Conservation (phyloP, 2,797 vertebrate genomes). For the Siniperca undulata region DNA sequence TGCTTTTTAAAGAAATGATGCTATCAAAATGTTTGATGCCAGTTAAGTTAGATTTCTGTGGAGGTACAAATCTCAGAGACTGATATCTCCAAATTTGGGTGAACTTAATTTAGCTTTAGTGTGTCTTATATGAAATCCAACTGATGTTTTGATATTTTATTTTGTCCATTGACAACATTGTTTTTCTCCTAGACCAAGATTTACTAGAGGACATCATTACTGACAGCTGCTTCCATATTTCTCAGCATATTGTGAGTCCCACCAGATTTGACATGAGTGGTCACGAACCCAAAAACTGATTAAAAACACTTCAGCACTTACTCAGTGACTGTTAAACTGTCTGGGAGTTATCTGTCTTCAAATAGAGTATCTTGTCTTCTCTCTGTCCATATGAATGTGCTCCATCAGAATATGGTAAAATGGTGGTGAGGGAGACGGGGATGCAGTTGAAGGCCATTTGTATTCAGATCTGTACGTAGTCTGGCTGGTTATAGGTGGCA, state of each 20-base stretch:
- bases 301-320: constrained; percentile 11
- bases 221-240: constrained; percentile 88
- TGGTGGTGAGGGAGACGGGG: constrained; percentile 19
- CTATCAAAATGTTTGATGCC: too few relatives aligned
- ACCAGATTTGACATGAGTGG: constrained; percentile 20
- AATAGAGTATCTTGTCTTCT: constrained; percentile 17
- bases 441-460: constrained; percentile 69
- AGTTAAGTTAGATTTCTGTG: too few relatives aligned
- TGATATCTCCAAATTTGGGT: not conserved
- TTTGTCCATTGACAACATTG: constrained; percentile 13
- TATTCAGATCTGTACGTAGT: constrained; percentile 68
- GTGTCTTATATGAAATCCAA: not conserved
- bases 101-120: not conserved
- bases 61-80: not conserved
- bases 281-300: constrained; percentile 30
- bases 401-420: constrained; percentile 33
- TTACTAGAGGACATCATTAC: constrained; percentile 91
- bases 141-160: not conserved
- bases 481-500: constrained; percentile 55
- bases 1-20: not conserved
- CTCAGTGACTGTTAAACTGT: constrained; percentile 34
- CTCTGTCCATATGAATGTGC: constrained; percentile 13
- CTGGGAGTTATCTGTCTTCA: constrained; percentile 34
- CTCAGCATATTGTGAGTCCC: constrained; percentile 89
- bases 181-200: constrained; percentile 87